phyloP scores from a whole-genome alignment of 2,888 invertebrate genomes.

The Leptinotarsa rubiginosa region DNA sequence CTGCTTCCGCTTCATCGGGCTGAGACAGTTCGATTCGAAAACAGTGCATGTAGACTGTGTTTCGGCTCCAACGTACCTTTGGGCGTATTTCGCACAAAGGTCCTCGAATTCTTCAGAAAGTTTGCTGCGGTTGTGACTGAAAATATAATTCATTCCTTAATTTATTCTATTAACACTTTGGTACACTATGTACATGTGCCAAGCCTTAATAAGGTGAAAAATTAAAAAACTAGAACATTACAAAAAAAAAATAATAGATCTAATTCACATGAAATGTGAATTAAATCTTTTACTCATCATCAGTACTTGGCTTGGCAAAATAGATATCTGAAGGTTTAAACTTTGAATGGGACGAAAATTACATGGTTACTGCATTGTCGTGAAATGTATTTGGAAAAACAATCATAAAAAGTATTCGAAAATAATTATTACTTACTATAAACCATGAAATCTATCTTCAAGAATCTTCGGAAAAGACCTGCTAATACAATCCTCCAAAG shows the following conservation, averaged over 20 bases:
- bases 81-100: slow-evolving; percentile 74
- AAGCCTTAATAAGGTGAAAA: too few species aligned
- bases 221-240: too few species aligned
- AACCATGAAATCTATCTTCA: slow-evolving; percentile 75
- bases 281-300: too few species aligned
- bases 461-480: slow-evolving; percentile 73
- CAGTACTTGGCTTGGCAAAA: too few species aligned
- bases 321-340: too few species aligned
- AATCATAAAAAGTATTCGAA: not conserved
- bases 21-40: slow-evolving; percentile 72
- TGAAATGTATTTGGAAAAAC: slow-evolving; percentile 6
- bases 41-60: slow-evolving; percentile 77
- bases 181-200: too few species aligned
- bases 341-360: too few species aligned
- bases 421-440: slow-evolving; percentile 72
- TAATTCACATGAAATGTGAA: too few species aligned
- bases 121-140: slow-evolving; percentile 78
- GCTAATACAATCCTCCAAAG: slow-evolving; percentile 64
- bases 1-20: slow-evolving; percentile 73
- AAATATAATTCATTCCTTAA: slow-evolving; percentile 49
- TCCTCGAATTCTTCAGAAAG: slow-evolving; percentile 78
- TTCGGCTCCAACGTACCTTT: slow-evolving; percentile 80
- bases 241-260: too few species aligned
- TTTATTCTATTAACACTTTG: too few species aligned
- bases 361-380: not conserved